phyloP scores from a whole-genome alignment of 2,113 vertebrate genomes.

The Arvicanthis niloticus region DNA sequence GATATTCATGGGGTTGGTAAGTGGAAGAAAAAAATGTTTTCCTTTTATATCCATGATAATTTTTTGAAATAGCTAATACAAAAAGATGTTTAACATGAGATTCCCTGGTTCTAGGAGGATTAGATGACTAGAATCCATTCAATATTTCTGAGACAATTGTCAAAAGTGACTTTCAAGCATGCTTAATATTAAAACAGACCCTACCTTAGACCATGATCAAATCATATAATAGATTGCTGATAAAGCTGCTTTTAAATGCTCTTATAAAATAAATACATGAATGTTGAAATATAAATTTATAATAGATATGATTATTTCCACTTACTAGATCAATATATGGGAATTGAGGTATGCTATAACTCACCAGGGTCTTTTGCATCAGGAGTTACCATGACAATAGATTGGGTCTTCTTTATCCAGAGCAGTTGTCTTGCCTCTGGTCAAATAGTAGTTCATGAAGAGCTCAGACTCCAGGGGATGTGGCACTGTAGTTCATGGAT shows the following conservation, averaged over 20 bases:
- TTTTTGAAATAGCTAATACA: constrained; percentile 25
- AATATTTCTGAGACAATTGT: constrained; percentile 54
- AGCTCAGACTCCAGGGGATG: background rate
- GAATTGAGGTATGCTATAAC: background rate
- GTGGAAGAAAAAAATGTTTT: constrained; percentile 22
- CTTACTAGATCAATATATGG: background rate
- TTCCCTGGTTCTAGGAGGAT: constrained; percentile 31
- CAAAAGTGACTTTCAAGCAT: constrained; percentile 21
- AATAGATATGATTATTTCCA: background rate
- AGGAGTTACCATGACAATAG: background rate
- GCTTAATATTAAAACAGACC: background rate
- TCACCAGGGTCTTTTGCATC: background rate
- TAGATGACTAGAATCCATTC: constrained; percentile 44
- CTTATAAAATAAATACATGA: background rate
- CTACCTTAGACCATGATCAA: background rate
- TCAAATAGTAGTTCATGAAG: background rate
- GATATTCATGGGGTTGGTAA: background rate
- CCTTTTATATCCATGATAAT: constrained; percentile 16
- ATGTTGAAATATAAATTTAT: background rate
- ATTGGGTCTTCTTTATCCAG: background rate
- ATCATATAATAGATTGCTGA: background rate
- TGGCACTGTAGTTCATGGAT: background rate
- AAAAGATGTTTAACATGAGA: constrained; percentile 50
- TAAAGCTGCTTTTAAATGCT: constrained; percentile 25
- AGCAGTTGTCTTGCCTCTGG: background rate